A percentile compares a stretch with the other conserved stretches of the same genome.
Conservation (phyloP, 2,797 vertebrate species). For the Esox lucius region DNA sequence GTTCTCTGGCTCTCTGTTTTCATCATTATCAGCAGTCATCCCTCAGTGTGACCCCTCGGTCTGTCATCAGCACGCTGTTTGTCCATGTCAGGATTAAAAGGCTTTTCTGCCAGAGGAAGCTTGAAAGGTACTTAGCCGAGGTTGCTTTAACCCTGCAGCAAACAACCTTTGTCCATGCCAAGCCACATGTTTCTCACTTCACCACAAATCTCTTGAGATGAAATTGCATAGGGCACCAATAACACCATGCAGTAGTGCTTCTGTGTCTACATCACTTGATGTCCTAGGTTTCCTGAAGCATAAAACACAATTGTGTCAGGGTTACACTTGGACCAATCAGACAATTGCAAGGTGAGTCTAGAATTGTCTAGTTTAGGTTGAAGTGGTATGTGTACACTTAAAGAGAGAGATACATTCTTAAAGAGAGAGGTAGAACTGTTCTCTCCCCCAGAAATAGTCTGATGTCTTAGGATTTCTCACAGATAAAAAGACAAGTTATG, state of each 20-base stretch:
- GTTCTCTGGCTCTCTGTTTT: conserved; percentile 18
- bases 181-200: conserved; percentile 59
- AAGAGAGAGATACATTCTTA: conserved; percentile 16
- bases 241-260: background rate
- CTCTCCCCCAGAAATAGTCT: conserved; percentile 52
- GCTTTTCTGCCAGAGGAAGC: conserved; percentile 59
- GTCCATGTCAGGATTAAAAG: conserved; percentile 60
- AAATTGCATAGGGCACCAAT: conserved; percentile 16
- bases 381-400: conserved; percentile 23
- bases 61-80: conserved; percentile 41
- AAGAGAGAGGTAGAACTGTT: conserved; percentile 14
- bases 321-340: background rate
- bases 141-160: conserved; percentile 60
- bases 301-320: background rate
- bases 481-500: conserved; percentile 37
- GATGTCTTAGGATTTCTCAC: conserved; percentile 52
- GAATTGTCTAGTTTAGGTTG: conserved; percentile 40
- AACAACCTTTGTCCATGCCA: conserved; percentile 58
- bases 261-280: background rate
- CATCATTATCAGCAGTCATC: conserved; percentile 20
- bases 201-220: conserved; percentile 45
- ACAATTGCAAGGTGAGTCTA: conserved; percentile 10
- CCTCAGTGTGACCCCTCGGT: conserved; percentile 25
- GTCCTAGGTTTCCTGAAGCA: background rate
- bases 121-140: conserved; percentile 55